phyloP scores from a whole-genome alignment of 2,113 vertebrate species.

The Fregetta grallaria region DNA sequence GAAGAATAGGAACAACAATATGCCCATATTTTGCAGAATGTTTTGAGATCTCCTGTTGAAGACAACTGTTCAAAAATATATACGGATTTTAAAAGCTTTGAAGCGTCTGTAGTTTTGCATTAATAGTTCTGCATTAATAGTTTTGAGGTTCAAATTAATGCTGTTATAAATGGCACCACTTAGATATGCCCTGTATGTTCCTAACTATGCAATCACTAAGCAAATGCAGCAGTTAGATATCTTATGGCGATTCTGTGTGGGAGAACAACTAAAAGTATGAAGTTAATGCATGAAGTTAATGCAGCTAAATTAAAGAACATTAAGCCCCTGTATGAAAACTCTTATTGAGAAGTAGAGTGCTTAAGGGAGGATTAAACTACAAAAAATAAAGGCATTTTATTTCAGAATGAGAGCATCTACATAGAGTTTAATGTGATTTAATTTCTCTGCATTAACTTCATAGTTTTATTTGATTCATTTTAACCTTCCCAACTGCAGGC shows the following conservation, averaged over 20 bases:
- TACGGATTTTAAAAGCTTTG: neutral
- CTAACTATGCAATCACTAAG: neutral
- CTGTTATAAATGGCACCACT: constrained; percentile 36
- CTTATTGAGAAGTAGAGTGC: constrained; percentile 12
- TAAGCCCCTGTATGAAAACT: neutral
- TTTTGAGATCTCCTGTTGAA: neutral
- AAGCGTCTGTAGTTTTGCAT: neutral
- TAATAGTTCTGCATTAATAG: neutral
- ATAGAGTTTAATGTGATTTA: constrained; percentile 16
- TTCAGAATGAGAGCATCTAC: neutral
- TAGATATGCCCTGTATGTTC: neutral
- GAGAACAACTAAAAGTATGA: constrained; percentile 19
- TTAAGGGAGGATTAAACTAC: neutral
- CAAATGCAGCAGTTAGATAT: neutral
- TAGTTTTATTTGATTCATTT: constrained; percentile 3
- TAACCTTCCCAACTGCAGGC: neutral
- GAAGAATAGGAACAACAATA: neutral
- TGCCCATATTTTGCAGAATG: neutral
- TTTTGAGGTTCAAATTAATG: constrained; percentile 23
- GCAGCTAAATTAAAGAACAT: constrained; percentile 47
- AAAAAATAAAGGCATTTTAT: constrained; percentile 29
- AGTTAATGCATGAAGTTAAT: constrained; percentile 44
- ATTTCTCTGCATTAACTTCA: constrained; percentile 26
- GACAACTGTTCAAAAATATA: neutral
- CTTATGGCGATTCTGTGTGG: neutral